Evolutionary conservation across 2,888 invertebrate genomes (phyloP).

Genomic region (Drosophila prostipennis): DNA sequence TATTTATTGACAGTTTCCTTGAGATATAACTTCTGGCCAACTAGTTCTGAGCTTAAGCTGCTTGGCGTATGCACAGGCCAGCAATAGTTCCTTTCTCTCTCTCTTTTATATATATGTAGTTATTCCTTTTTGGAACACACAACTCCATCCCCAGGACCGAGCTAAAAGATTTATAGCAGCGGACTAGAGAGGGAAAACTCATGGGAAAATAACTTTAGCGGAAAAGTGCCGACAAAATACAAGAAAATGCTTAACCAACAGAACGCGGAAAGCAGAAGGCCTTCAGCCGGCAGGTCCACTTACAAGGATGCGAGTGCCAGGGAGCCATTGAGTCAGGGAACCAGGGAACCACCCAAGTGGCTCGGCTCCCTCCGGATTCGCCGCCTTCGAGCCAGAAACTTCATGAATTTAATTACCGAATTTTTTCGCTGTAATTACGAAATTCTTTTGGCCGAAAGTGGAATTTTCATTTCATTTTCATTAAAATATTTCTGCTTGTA

Average conservation of each 20-base stretch:
- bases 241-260: constrained; percentile 75
- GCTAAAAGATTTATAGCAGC: constrained; percentile 68
- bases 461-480: constrained; percentile 78
- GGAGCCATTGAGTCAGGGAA: background rate
- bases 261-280: constrained; percentile 54
- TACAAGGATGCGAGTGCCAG: constrained; percentile 28
- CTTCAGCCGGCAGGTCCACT: constrained; percentile 41
- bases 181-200: constrained; percentile 53
- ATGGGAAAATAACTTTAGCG: constrained; percentile 77
- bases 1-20: constrained; percentile 64
- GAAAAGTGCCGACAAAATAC: constrained; percentile 78
- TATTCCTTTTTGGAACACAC: background rate
- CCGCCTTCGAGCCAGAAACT: constrained; percentile 58
- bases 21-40: constrained; percentile 36
- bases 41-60: constrained; percentile 56
- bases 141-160: constrained; percentile 25
- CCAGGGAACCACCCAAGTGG: constrained; percentile 29
- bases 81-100: background rate
- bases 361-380: constrained; percentile 44
- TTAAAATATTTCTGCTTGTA: constrained; percentile 73
- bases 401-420: constrained; percentile 78
- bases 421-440: constrained; percentile 79
- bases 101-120: background rate
- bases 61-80: constrained; percentile 44
- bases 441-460: constrained; percentile 77